phyloP scores from a whole-genome alignment of 1,140 invertebrate genomes.

The Heliconius eleuchia region DNA sequence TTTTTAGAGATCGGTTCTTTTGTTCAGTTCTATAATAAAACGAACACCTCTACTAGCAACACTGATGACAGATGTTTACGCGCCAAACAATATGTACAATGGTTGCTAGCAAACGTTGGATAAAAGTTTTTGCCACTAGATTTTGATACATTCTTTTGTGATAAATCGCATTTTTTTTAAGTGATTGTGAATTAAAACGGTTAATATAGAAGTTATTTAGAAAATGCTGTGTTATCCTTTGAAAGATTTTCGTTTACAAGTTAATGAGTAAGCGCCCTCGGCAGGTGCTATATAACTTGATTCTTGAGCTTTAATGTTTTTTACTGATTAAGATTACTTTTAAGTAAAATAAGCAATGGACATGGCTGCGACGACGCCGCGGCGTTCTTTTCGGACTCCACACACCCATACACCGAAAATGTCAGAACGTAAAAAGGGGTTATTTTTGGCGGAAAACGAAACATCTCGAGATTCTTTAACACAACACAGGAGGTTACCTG shows the following conservation, averaged over 20 bases:
- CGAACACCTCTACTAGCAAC: neutral
- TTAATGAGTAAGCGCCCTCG: conserved; percentile 36
- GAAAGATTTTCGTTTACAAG: neutral
- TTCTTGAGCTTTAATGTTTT: conserved; percentile 31
- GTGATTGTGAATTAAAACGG: neutral
- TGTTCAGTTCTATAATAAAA: too few species aligned
- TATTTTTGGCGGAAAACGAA: conserved; percentile 63
- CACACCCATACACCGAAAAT: conserved; percentile 74
- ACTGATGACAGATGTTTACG: conserved; percentile 76
- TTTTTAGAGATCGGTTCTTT: too few species aligned
- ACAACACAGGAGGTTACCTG: conserved; percentile 64
- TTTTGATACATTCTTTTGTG: neutral
- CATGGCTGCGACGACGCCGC: conserved; percentile 71
- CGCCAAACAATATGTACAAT: conserved; percentile 74
- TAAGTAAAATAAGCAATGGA: conserved; percentile 29
- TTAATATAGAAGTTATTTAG: conserved; percentile 6
- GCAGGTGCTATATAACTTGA: conserved; percentile 42
- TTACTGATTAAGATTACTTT: conserved; percentile 19
- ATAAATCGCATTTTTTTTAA: neutral
- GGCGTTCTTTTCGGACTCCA: conserved; percentile 61
- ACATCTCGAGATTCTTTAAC: conserved; percentile 60
- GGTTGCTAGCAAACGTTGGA: conserved; percentile 54
- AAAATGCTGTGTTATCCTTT: conserved; percentile 8
- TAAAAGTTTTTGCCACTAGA: conserved; percentile 35
- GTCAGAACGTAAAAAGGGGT: conserved; percentile 74